phyloP scores from a whole-genome alignment of 2,888 invertebrate genomes.

The Lucinisca nassula region DNA sequence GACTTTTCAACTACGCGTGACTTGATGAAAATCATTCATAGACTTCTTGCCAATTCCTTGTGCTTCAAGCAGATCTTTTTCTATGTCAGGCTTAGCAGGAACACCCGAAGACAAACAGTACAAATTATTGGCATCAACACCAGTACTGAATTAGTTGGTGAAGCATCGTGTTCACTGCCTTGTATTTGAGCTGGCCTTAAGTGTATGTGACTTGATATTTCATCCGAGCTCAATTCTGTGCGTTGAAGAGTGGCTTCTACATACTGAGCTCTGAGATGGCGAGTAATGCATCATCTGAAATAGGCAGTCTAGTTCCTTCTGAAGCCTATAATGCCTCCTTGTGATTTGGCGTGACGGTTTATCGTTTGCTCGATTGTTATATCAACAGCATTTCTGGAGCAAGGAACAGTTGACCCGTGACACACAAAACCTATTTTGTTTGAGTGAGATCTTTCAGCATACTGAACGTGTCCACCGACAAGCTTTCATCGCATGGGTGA shows the following conservation, averaged over 20 bases:
- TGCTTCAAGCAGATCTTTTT: background rate
- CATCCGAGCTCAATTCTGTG: background rate
- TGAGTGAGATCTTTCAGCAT: no score
- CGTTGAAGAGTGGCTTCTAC: background rate
- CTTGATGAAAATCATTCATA: slow-evolving; percentile 34
- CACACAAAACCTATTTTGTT: slow-evolving; percentile 52
- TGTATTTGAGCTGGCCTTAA: background rate
- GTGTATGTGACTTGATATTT: background rate
- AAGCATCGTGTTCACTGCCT: slow-evolving; percentile 8
- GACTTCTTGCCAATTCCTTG: slow-evolving; percentile 5
- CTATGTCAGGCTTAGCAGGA: slow-evolving; percentile 5
- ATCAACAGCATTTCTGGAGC: background rate
- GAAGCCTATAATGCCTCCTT: background rate
- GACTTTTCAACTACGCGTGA: slow-evolving; percentile 40
- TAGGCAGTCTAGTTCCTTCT: background rate
- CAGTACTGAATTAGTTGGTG: slow-evolving; percentile 46
- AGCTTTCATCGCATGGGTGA: no score
- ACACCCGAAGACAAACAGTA: slow-evolving; percentile 54
- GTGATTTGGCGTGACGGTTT: background rate
- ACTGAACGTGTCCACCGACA: no score
- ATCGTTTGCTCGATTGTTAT: background rate
- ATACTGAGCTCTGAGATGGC: background rate
- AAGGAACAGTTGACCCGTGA: slow-evolving; percentile 46
- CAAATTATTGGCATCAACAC: slow-evolving; percentile 30
- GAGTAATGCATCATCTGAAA: background rate